Conservation (phyloP, 2,797 vertebrate species). For the Paedocypris micromegethes region DNA sequence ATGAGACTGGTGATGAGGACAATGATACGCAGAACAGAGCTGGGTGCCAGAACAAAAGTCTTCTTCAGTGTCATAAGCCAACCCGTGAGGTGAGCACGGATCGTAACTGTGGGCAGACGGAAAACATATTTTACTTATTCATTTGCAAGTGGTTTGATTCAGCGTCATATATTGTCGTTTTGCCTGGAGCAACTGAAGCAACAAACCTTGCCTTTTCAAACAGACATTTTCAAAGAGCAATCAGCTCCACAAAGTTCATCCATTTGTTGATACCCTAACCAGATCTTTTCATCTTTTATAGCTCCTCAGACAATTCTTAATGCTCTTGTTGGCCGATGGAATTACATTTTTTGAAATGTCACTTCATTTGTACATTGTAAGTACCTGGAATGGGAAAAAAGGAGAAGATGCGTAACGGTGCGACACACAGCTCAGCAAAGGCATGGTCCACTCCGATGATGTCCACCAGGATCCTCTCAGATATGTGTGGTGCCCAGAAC, state of each 20-base stretch:
- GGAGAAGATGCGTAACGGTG: conserved; percentile 91
- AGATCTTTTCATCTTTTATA: no score
- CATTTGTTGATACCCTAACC: background rate
- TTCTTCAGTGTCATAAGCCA: conserved; percentile 99
- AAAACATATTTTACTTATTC: background rate
- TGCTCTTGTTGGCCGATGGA: no score
- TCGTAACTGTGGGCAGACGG: conserved; percentile 75
- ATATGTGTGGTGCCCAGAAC: conserved; percentile 92
- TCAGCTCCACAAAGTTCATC: background rate
- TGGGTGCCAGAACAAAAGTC: conserved; percentile 95
- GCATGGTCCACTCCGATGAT: conserved; percentile 89
- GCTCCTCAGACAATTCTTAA: no score
- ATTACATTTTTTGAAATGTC: background rate
- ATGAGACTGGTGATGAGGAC: conserved; percentile 97
- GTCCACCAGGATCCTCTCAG: conserved; percentile 93
- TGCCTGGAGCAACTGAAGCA: conserved; percentile 4
- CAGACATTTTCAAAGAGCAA: conserved; percentile 14
- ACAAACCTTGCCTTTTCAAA: conserved; percentile 6
- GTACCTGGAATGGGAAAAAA: conserved; percentile 96
- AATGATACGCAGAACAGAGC: conserved; percentile 92
- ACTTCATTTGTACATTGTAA: background rate
- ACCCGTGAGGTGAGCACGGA: conserved; percentile 92
- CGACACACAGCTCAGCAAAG: conserved; percentile 88
- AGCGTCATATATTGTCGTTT: background rate
- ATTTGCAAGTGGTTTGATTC: background rate